A percentile compares a stretch with the other conserved stretches of the same genome.
These are phyloP conservation scores for Cephalopachus bancanus DNA, from an alignment of 2,797 vertebrate species.

Conservation along the genomic window DNA sequence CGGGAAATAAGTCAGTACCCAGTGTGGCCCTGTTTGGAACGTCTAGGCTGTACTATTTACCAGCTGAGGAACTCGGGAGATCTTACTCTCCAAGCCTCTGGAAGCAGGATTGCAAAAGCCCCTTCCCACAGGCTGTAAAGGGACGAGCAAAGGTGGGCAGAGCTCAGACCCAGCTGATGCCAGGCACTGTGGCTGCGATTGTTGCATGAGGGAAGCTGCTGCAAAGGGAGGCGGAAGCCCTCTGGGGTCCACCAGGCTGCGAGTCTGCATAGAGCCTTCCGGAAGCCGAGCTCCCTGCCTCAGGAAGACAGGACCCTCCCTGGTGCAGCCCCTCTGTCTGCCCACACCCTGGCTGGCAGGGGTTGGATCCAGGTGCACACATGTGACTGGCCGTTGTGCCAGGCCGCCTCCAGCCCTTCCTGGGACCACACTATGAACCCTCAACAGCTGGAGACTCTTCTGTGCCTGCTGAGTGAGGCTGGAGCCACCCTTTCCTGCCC, in stretches of 20 bases:
- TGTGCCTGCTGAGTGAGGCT: neutral
- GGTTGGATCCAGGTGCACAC: neutral
- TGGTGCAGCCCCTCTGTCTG: neutral
- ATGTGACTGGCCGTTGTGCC: neutral
- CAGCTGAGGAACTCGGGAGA: neutral
- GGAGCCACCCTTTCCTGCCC: neutral
- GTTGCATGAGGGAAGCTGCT: neutral
- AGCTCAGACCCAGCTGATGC: neutral
- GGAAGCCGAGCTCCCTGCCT: neutral
- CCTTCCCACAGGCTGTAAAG: neutral
- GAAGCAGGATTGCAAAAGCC: neutral
- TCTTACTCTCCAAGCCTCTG: neutral
- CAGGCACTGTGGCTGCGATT: neutral
- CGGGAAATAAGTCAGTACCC: neutral
- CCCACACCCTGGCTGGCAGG: neutral
- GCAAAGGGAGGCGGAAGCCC: neutral
- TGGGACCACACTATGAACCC: neutral
- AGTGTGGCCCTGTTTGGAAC: neutral
- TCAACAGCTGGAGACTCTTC: neutral
- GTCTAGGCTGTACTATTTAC: neutral
- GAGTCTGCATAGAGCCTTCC: neutral
- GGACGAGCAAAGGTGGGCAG: accelerated
- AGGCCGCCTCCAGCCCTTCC: neutral
- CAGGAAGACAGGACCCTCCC: neutral
- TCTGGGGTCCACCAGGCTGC: neutral